Conservation (phyloP, 2,797 vertebrate genomes). For the Acridotheres tristis region DNA sequence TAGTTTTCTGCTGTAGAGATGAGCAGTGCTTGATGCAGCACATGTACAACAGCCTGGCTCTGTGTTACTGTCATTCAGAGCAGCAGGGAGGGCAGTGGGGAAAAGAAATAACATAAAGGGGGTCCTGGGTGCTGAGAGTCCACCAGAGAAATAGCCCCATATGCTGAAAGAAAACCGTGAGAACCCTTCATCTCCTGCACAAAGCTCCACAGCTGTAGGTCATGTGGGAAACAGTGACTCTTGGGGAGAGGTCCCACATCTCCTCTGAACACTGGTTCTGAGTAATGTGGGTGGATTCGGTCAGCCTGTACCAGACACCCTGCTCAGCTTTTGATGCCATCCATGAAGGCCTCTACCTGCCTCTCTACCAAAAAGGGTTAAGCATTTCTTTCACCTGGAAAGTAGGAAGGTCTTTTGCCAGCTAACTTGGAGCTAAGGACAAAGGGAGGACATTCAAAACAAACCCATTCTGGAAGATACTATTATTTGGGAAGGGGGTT, state of each 20-base stretch:
- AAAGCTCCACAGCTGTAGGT: background rate
- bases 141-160: background rate
- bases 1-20: background rate
- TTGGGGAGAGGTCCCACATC: background rate
- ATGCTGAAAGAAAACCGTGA: fast-evolving
- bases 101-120: background rate
- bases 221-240: background rate
- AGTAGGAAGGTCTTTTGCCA: background rate
- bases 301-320: background rate
- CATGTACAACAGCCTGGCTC: background rate
- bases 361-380: background rate
- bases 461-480: background rate
- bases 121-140: background rate
- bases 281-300: too few relatives aligned
- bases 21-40: background rate
- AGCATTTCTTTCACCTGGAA: background rate
- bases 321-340: background rate
- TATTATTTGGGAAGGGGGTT: background rate
- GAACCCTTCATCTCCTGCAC: background rate
- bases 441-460: background rate
- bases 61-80: fast-evolving
- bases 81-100: background rate
- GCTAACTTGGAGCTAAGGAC: background rate
- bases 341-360: background rate
- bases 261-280: background rate